A percentile compares a stretch with the other conserved stretches of the same genome.
These are phyloP conservation scores for Eristalis pertinax DNA, from an alignment of 2,888 invertebrate genomes.

Conservation along the genomic window DNA sequence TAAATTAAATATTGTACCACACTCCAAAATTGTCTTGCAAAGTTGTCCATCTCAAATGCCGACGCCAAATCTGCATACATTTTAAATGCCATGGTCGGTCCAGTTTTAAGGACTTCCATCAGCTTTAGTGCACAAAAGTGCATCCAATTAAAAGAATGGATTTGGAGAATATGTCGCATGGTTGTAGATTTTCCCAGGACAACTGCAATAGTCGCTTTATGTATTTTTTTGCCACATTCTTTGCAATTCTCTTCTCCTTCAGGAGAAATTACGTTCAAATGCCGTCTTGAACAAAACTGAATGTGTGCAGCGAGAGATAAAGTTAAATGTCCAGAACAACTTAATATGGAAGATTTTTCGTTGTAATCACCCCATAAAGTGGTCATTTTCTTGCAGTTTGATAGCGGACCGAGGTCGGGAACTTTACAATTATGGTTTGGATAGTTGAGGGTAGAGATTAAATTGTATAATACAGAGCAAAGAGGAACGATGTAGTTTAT, in stretches of 20 bases:
- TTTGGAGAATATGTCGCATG: too few species aligned
- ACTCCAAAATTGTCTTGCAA: conserved; percentile 23
- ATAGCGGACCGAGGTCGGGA: conserved; percentile 5
- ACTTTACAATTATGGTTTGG: conserved; percentile 15
- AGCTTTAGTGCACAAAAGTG: conserved; percentile 30
- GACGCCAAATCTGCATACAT: neutral
- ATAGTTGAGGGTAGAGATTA: neutral
- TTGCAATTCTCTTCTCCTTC: neutral
- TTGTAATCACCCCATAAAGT: conserved; percentile 40
- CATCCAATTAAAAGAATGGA: conserved; percentile 28
- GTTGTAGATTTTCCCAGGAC: too few species aligned
- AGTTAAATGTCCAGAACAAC: conserved; percentile 28
- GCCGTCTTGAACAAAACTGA: conserved; percentile 7
- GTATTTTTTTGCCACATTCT: neutral
- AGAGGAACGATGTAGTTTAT: too few species aligned
- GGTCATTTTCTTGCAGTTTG: conserved; percentile 15
- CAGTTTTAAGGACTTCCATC: conserved; percentile 22
- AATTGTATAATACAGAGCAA: neutral
- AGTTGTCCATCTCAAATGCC: conserved; percentile 14
- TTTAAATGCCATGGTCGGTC: conserved; percentile 17
- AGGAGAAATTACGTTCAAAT: too few species aligned
- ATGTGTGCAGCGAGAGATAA: neutral
- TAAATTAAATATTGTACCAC: conserved; percentile 46
- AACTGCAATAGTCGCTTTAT: neutral
- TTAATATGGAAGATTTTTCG: conserved; percentile 40